phyloP scores from a whole-genome alignment of 1,140 invertebrate species.

The Drusus annulatus region DNA sequence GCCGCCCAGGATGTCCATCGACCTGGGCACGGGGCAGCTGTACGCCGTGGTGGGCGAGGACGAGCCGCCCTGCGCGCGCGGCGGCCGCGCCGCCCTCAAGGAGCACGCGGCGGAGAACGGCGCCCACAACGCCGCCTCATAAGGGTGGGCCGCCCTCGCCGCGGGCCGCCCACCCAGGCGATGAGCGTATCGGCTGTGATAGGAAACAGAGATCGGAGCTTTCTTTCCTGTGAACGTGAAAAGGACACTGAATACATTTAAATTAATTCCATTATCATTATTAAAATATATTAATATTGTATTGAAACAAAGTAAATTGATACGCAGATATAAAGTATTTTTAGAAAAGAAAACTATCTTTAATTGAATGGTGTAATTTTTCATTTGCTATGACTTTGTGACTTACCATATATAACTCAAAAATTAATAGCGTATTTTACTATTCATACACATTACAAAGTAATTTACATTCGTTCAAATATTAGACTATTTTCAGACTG shows the following conservation, averaged over 20 bases:
- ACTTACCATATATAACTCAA: no score
- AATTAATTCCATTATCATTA: not conserved
- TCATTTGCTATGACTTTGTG: no score
- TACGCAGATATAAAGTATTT: not conserved
- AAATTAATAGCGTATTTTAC: no score
- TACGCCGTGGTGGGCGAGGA: conserved; percentile 62
- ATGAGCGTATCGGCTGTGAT: not conserved
- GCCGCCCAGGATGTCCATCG: conserved; percentile 67
- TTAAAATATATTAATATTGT: no score
- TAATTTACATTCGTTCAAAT: no score
- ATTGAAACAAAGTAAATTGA: not conserved
- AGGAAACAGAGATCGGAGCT: not conserved
- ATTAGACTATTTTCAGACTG: no score
- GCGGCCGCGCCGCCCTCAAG: not conserved
- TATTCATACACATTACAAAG: no score
- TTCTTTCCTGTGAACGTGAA: not conserved
- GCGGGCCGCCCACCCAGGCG: not conserved
- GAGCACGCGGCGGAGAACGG: not conserved
- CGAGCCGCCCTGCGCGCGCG: conserved; percentile 15
- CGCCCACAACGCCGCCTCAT: not conserved
- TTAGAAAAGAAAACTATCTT: not conserved
- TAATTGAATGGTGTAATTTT: no score
- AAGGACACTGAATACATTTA: not conserved
- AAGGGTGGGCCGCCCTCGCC: not conserved
- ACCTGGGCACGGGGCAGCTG: conserved; percentile 69